Conservation (phyloP, 2,888 invertebrate species). For the Hemithea aestivaria region DNA sequence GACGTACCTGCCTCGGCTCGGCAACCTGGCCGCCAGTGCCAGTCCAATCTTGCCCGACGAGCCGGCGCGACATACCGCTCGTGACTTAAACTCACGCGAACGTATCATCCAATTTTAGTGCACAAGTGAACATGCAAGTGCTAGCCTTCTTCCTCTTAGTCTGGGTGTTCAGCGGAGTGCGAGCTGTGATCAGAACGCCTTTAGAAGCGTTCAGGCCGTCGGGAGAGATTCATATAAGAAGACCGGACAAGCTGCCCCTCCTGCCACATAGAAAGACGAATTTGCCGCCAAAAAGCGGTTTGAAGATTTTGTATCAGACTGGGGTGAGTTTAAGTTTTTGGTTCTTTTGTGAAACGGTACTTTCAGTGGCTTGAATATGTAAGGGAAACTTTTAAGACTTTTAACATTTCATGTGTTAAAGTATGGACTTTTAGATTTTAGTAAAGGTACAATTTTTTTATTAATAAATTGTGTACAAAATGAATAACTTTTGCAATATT, state of each 20-base stretch:
- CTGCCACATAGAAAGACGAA: conserved; percentile 73
- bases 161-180: conserved; percentile 57
- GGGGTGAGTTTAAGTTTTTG: conserved; percentile 79
- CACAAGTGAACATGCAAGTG: conserved; percentile 58
- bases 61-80: conserved; percentile 55
- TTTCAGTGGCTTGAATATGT: too few species aligned
- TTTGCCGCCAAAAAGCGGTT: conserved; percentile 68
- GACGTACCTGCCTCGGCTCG: conserved; percentile 68
- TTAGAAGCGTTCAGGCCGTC: conserved; percentile 77
- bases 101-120: conserved; percentile 29
- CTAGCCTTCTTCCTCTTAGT: conserved; percentile 59
- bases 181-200: conserved; percentile 73
- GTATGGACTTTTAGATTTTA: too few species aligned
- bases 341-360: conserved; percentile 4
- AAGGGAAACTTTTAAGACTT: too few species aligned
- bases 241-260: conserved; percentile 67
- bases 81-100: conserved; percentile 39
- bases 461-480: too few species aligned
- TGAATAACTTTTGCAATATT: too few species aligned
- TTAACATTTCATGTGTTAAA: too few species aligned
- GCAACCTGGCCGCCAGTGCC: conserved; percentile 40
- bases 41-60: conserved; percentile 63
- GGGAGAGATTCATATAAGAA: conserved; percentile 66
- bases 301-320: conserved; percentile 85
- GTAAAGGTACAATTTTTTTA: too few species aligned